Percentiles rank a stretch among this genome's conserved stretches.
Evolutionary conservation across 2,113 vertebrate species (phyloP).

Genomic region (Condylura cristata): DNA sequence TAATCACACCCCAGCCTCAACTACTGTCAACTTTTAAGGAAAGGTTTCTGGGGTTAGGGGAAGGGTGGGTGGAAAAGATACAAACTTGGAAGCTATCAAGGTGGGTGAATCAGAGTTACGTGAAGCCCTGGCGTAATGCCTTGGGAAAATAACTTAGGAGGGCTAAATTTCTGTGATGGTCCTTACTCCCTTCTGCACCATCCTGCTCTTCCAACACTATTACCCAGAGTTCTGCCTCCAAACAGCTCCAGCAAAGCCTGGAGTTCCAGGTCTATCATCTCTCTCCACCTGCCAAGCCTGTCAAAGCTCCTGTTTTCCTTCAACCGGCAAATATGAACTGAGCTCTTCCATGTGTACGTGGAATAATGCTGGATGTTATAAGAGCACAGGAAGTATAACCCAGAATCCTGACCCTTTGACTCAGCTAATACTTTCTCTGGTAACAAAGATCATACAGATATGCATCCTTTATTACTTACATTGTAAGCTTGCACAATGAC

Average conservation of each 20-base stretch:
- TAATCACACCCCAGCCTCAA: conserved; percentile 69
- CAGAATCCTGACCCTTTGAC: not conserved
- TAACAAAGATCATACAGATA: conserved; percentile 21
- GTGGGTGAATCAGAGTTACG: not conserved
- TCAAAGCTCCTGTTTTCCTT: not conserved
- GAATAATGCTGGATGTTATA: not conserved
- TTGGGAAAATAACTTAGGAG: not conserved
- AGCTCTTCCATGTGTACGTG: not conserved
- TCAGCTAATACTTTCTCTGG: not conserved
- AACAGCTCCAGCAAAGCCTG: not conserved
- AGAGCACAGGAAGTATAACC: not conserved
- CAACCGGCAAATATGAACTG: not conserved
- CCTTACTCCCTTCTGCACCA: not conserved
- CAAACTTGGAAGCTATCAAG: not conserved
- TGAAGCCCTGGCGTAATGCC: not conserved
- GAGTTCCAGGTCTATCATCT: not conserved
- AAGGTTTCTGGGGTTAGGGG: not conserved
- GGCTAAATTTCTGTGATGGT: not conserved
- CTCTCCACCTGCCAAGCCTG: not conserved
- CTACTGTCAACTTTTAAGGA: conserved; percentile 49
- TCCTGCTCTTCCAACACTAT: not conserved
- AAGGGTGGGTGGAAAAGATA: not conserved
- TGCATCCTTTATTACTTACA: not conserved
- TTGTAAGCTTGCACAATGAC: not conserved
- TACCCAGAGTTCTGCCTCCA: not conserved